These are phyloP conservation scores for Linyphia triangularis DNA, from an alignment of 2,888 invertebrate genomes.

Conservation along the genomic window DNA sequence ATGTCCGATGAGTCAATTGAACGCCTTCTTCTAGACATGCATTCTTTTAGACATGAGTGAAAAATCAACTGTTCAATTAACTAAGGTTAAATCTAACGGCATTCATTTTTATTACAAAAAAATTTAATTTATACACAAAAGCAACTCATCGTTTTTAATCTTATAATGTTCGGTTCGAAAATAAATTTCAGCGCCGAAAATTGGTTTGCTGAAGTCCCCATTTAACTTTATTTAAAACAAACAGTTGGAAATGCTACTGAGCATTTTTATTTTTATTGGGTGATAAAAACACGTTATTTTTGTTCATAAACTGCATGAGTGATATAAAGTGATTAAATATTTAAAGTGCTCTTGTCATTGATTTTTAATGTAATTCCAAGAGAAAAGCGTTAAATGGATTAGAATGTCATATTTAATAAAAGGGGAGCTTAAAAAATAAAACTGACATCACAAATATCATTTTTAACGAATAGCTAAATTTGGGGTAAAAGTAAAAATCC, in stretches of 20 bases:
- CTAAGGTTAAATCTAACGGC: constrained; percentile 34
- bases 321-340: neutral
- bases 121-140: neutral
- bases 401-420: too few relatives aligned
- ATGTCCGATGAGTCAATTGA: too few relatives aligned
- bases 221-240: neutral
- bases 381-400: neutral
- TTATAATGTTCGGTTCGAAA: constrained; percentile 7
- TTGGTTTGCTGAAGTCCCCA: constrained; percentile 23
- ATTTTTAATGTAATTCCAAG: neutral
- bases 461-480: too few relatives aligned
- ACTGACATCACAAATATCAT: too few relatives aligned
- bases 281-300: neutral
- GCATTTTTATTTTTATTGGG: too few relatives aligned
- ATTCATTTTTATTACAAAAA: neutral
- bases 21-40: too few relatives aligned
- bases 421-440: too few relatives aligned
- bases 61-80: constrained; percentile 4
- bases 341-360: neutral
- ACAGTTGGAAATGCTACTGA: neutral
- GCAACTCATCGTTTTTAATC: constrained; percentile 32
- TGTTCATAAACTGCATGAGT: neutral
- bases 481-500: too few relatives aligned
- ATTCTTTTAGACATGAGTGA: neutral
- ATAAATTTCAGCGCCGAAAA: constrained; percentile 48